These are phyloP conservation scores for Onychomys torridus DNA, from an alignment of 2,797 vertebrate species.

Conservation along the genomic window DNA sequence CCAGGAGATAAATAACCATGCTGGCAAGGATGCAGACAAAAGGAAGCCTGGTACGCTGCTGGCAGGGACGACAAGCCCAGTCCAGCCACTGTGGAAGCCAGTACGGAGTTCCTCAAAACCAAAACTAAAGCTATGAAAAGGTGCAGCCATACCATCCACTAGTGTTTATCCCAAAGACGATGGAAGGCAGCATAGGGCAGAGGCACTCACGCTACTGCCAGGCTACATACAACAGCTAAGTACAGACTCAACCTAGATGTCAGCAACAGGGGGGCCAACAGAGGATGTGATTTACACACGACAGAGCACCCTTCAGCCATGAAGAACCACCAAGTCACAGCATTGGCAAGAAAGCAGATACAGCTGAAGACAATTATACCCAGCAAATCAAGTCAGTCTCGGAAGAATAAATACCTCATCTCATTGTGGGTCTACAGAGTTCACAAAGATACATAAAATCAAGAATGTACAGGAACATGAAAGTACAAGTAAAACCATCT, in stretches of 20 bases:
- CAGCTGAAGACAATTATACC: neutral
- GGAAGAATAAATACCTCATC: neutral
- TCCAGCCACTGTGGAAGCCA: neutral
- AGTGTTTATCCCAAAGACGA: no score
- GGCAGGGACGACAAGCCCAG: neutral
- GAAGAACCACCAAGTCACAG: neutral
- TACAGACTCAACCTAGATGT: neutral
- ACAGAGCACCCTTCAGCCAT: neutral
- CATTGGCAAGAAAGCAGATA: neutral
- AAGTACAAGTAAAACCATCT: neutral
- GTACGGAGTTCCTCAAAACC: neutral
- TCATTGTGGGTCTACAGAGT: neutral
- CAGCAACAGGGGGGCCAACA: neutral
- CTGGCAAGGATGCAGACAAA: neutral
- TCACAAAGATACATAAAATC: neutral
- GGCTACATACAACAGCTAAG: neutral
- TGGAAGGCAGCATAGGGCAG: neutral
- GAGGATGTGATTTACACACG: neutral
- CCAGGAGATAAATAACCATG: neutral
- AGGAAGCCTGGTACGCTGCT: neutral
- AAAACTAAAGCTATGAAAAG: neutral
- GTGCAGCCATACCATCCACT: neutral
- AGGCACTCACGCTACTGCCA: neutral
- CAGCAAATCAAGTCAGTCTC: neutral
- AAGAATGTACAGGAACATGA: neutral